Evolutionary conservation across 2,888 invertebrate species (phyloP).

Genomic region (Andricus quercusramuli): DNA sequence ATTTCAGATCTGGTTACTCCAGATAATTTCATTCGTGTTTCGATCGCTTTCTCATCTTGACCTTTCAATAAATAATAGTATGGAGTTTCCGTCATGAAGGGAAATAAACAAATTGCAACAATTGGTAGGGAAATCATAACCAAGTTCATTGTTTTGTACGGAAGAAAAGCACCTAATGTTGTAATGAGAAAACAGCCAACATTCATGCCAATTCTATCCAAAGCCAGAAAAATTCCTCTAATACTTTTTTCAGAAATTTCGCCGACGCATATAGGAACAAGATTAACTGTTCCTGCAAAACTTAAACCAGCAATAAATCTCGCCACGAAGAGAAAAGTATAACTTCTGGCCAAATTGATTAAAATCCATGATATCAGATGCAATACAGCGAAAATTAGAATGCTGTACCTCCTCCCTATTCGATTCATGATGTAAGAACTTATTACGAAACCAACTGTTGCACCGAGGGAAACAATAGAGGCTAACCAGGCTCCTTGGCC

Average conservation of each 20-base stretch:
- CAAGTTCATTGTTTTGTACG: slow-evolving; percentile 80
- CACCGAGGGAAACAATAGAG: no score
- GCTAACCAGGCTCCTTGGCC: slow-evolving; percentile 70
- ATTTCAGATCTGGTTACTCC: slow-evolving; percentile 76
- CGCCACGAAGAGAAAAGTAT: slow-evolving; percentile 72
- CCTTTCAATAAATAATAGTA: slow-evolving; percentile 81
- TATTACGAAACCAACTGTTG: no score
- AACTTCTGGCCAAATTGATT: slow-evolving; percentile 64
- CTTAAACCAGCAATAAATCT: slow-evolving; percentile 79
- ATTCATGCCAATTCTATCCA: slow-evolving; percentile 79
- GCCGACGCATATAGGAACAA: slow-evolving; percentile 78
- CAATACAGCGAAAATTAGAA: slow-evolving; percentile 60
- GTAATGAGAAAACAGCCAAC: slow-evolving; percentile 74
- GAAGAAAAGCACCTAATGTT: slow-evolving; percentile 77
- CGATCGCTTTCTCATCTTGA: slow-evolving; percentile 80
- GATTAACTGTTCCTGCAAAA: slow-evolving; percentile 64
- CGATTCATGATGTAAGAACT: slow-evolving; percentile 47
- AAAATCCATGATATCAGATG: slow-evolving; percentile 69
- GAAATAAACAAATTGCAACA: slow-evolving; percentile 81
- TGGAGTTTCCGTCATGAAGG: slow-evolving; percentile 85
- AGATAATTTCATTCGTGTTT: slow-evolving; percentile 81
- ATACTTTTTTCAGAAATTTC: slow-evolving; percentile 82
- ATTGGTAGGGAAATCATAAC: slow-evolving; percentile 81
- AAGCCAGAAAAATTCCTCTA: slow-evolving; percentile 81
- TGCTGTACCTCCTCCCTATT: no score